phyloP scores from a whole-genome alignment of 2,113 vertebrate species.

The Campylomormyrus numenius region DNA sequence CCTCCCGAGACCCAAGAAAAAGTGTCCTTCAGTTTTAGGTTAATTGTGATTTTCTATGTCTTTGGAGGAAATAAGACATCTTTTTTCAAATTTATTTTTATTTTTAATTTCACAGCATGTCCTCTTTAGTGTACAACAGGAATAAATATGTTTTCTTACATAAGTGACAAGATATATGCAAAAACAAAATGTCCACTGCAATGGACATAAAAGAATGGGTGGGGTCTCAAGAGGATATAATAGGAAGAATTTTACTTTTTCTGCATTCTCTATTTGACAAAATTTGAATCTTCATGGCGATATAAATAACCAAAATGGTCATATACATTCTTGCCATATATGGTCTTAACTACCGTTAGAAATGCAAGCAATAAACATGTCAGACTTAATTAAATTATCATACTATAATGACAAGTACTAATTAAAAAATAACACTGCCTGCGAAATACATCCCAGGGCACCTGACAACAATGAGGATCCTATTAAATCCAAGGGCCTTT shows the following conservation, averaged over 20 bases:
- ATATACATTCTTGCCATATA: neutral
- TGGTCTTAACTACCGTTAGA: neutral
- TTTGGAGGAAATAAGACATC: too few species aligned
- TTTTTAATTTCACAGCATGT: too few species aligned
- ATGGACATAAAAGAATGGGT: too few species aligned
- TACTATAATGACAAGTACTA: constrained; percentile 25
- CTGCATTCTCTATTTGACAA: neutral
- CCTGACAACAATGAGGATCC: constrained; percentile 19
- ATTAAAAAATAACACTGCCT: constrained; percentile 23
- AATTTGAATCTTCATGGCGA: neutral
- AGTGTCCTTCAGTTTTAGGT: too few species aligned
- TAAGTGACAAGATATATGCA: too few species aligned
- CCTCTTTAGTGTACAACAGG: too few species aligned
- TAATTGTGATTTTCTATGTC: too few species aligned
- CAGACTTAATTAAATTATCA: constrained; percentile 23
- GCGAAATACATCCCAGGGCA: constrained; percentile 18
- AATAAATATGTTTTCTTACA: too few species aligned
- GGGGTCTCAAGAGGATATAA: neutral
- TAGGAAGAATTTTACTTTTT: neutral
- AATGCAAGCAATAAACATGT: constrained; percentile 18
- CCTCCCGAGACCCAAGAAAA: too few species aligned
- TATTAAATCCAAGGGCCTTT: constrained; percentile 24
- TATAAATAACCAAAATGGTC: neutral
- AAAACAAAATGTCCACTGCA: too few species aligned
- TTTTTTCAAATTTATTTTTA: too few species aligned